phyloP scores from a whole-genome alignment of 2,888 invertebrate genomes.

The Listrodromus nycthemerus region DNA sequence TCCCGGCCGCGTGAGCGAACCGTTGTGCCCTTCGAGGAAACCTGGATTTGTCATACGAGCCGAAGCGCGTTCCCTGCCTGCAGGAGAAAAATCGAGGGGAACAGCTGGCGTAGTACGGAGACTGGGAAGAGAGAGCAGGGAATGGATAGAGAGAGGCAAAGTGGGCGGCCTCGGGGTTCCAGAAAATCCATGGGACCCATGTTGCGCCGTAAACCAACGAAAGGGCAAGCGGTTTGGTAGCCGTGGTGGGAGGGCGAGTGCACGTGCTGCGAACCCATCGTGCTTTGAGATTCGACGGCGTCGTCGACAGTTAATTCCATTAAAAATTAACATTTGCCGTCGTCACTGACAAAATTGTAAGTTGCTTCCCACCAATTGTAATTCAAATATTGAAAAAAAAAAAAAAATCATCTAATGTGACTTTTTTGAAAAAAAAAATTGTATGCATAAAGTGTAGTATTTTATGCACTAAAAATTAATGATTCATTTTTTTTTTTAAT shows the following conservation, averaged over 20 bases:
- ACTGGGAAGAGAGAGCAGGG: conserved; percentile 53
- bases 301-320: neutral
- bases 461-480: too few species aligned
- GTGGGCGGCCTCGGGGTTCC: conserved; percentile 52
- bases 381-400: too few species aligned
- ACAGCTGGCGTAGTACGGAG: conserved; percentile 58
- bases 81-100: conserved; percentile 42
- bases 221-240: neutral
- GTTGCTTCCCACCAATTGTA: too few species aligned
- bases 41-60: conserved; percentile 11
- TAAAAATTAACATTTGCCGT: neutral
- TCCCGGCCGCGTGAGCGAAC: neutral
- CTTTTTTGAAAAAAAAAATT: neutral
- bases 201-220: conserved; percentile 21
- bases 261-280: conserved; percentile 49
- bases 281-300: conserved; percentile 24
- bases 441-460: too few species aligned
- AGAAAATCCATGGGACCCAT: conserved; percentile 64
- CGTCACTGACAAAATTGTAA: too few species aligned
- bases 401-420: too few species aligned
- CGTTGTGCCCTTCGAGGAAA: conserved; percentile 1
- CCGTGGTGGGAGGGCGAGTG: conserved; percentile 7
- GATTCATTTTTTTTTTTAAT: too few species aligned
- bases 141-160: conserved; percentile 22
- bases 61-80: conserved; percentile 18